Evolutionary conservation across 1,140 invertebrate genomes (phyloP).

Genomic region (Drosophila tristis): DNA sequence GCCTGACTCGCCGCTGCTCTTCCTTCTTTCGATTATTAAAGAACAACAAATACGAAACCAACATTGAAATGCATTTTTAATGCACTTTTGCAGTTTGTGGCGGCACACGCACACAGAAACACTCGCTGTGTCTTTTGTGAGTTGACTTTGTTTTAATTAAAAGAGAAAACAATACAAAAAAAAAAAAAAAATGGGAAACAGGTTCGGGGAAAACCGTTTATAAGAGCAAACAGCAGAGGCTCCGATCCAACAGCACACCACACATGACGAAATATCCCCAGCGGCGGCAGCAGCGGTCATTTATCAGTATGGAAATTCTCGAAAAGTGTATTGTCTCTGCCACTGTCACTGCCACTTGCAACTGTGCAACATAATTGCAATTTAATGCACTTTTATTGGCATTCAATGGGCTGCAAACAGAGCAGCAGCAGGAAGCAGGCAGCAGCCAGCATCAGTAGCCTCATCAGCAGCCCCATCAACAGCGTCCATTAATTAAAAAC

Average conservation of each 20-base stretch:
- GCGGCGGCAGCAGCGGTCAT: constrained; percentile 19
- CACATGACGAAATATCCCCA: constrained; percentile 29
- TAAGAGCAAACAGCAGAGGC: constrained; percentile 33
- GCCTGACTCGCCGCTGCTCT: constrained; percentile 2
- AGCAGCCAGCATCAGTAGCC: background rate
- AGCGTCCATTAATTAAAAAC: constrained; percentile 74
- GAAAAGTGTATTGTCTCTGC: constrained; percentile 34
- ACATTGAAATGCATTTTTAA: constrained; percentile 65
- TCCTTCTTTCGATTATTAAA: background rate
- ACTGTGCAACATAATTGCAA: constrained; percentile 69
- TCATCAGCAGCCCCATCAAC: constrained; percentile 29
- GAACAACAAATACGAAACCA: constrained; percentile 21
- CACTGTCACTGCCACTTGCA: constrained; percentile 23
- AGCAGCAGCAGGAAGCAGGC: background rate
- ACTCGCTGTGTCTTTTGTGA: constrained; percentile 8
- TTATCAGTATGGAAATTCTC: constrained; percentile 56
- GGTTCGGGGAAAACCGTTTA: constrained; percentile 39
- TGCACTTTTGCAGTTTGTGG: constrained; percentile 61
- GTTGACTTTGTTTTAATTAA: constrained; percentile 70
- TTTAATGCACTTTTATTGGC: constrained; percentile 77
- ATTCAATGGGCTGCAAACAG: constrained; percentile 61
- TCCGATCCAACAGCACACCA: constrained; percentile 13
- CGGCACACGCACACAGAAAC: constrained; percentile 18
- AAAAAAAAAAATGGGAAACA: constrained; percentile 28
- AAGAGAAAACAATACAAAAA: constrained; percentile 31